These are phyloP conservation scores for Hyles vespertilio DNA, from an alignment of 1,140 invertebrate genomes.

Conservation along the genomic window DNA sequence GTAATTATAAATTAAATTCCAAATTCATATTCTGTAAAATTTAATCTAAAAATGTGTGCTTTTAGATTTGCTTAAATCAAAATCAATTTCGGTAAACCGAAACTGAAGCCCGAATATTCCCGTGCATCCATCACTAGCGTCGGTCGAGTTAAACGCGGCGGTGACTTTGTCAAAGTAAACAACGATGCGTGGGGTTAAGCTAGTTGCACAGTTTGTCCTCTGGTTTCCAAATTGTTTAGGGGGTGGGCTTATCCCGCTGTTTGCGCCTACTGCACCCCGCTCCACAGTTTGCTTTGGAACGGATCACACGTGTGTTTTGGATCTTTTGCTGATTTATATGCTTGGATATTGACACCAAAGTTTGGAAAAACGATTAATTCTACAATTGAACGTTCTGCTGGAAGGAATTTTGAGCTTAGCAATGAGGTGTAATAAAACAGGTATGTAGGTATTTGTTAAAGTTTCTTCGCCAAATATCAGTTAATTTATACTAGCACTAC, in stretches of 20 bases:
- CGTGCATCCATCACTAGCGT: constrained; percentile 27
- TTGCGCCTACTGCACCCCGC: neutral
- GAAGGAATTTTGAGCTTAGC: too few relatives aligned
- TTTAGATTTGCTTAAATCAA: neutral
- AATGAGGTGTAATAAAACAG: too few relatives aligned
- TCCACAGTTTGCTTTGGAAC: neutral
- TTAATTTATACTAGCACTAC: too few relatives aligned
- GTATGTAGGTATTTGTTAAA: too few relatives aligned
- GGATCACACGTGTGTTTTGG: neutral
- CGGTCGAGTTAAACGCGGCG: constrained; percentile 49
- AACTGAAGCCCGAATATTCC: neutral
- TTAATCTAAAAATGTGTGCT: too few relatives aligned
- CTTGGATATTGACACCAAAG: too few relatives aligned
- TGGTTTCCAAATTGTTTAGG: constrained; percentile 1
- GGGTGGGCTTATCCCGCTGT: neutral
- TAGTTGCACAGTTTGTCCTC: constrained; percentile 16
- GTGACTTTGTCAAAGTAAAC: constrained; percentile 61
- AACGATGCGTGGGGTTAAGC: constrained; percentile 37
- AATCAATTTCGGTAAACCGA: constrained; percentile 1
- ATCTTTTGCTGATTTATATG: neutral
- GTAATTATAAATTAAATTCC: too few relatives aligned
- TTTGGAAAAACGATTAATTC: too few relatives aligned
- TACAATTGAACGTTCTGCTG: too few relatives aligned
- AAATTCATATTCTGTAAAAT: too few relatives aligned
- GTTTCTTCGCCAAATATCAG: too few relatives aligned